These are phyloP conservation scores for Dasyprocta punctata DNA, from an alignment of 2,113 vertebrate species.

Conservation along the genomic window DNA sequence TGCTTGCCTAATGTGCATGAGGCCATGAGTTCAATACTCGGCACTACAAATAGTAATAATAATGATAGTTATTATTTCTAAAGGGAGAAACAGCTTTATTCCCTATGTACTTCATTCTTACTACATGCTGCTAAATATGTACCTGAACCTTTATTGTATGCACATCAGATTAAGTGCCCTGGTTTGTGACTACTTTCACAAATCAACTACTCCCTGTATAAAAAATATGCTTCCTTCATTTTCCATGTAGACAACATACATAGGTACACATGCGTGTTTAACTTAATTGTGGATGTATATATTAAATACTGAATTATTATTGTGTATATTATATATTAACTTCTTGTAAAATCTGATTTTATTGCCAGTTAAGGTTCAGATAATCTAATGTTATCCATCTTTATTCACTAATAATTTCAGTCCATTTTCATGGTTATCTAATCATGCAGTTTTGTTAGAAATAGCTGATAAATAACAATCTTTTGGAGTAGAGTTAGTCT, in stretches of 20 bases:
- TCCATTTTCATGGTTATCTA: background rate
- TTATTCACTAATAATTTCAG: constrained; percentile 33
- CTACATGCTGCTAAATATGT: background rate
- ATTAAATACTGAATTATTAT: background rate
- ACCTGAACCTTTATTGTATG: background rate
- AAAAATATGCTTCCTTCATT: background rate
- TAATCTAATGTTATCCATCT: background rate
- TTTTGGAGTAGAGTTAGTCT: background rate
- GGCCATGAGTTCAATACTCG: background rate
- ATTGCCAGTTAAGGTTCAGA: constrained; percentile 29
- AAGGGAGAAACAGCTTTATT: background rate
- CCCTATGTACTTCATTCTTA: background rate
- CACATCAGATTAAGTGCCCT: background rate
- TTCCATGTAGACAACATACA: background rate
- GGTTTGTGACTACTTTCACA: background rate
- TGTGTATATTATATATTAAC: constrained; percentile 6
- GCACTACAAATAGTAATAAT: background rate
- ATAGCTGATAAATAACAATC: background rate
- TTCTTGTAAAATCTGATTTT: constrained; percentile 45
- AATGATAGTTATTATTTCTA: background rate
- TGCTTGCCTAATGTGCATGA: background rate
- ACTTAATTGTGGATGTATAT: background rate
- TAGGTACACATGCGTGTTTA: background rate
- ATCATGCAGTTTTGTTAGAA: constrained; percentile 10
- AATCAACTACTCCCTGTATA: background rate